Percentiles rank a stretch among this genome's conserved stretches.
Evolutionary conservation across 2,113 vertebrate species (phyloP).

Genomic region (Ochotona princeps): DNA sequence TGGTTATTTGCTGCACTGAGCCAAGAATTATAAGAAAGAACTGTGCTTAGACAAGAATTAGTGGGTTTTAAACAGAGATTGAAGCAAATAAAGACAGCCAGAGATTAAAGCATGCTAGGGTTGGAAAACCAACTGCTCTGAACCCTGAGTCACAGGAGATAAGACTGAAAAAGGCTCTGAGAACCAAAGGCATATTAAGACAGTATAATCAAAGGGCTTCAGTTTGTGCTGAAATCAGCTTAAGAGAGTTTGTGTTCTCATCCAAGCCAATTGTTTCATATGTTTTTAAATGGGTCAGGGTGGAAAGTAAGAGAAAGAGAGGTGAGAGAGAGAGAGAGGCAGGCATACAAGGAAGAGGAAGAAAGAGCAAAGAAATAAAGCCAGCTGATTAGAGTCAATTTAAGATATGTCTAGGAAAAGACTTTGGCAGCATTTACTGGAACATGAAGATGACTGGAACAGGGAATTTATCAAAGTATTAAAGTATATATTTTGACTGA

Average conservation of each 20-base stretch:
- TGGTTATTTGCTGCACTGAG: slow-evolving; percentile 40
- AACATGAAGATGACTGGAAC: not conserved
- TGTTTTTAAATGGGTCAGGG: not conserved
- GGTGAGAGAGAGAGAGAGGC: no score
- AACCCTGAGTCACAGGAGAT: not conserved
- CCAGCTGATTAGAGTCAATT: not conserved
- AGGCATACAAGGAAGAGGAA: not conserved
- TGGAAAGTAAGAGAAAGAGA: no score
- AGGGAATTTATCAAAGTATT: not conserved
- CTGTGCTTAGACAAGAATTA: slow-evolving; percentile 30
- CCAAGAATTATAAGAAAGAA: slow-evolving; percentile 31
- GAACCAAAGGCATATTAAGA: slow-evolving; percentile 14
- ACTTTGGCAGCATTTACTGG: not conserved
- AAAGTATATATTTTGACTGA: not conserved
- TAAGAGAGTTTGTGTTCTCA: not conserved
- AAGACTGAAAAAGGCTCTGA: slow-evolving; percentile 1
- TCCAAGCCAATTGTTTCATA: not conserved
- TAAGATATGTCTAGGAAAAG: not conserved
- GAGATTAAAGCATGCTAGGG: not conserved
- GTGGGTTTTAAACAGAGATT: slow-evolving; percentile 38
- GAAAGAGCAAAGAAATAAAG: slow-evolving; percentile 6
- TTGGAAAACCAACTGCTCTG: slow-evolving; percentile 25
- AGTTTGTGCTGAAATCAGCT: not conserved
- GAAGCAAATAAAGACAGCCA: slow-evolving; percentile 12
- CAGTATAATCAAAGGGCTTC: not conserved